Evolutionary conservation across 1,140 invertebrate species (phyloP).

Genomic region (Leptoteleia sp.): DNA sequence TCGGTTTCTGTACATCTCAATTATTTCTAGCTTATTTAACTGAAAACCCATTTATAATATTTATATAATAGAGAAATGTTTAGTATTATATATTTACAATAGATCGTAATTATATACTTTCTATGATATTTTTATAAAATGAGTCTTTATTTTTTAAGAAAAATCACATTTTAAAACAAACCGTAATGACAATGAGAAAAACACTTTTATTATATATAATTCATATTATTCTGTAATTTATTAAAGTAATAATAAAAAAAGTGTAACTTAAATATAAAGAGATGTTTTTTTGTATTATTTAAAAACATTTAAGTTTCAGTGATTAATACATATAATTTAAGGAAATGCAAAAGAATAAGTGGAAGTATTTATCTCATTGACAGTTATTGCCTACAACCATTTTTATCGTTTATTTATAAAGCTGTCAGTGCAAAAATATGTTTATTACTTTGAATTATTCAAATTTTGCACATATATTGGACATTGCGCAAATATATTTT

Average conservation of each 20-base stretch:
- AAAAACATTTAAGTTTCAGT: too few species aligned
- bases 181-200: too few species aligned
- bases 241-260: too few species aligned
- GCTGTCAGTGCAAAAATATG: constrained; percentile 46
- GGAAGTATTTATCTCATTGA: constrained; percentile 4
- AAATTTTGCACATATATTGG: constrained; percentile 28
- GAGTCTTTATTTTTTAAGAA: too few species aligned
- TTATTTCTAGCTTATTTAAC: not conserved
- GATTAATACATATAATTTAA: too few species aligned
- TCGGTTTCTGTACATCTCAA: constrained; percentile 22
- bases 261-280: too few species aligned
- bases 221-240: too few species aligned
- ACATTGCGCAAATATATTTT: constrained; percentile 19
- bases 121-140: constrained; percentile 1
- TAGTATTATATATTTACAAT: constrained; percentile 9
- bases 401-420: constrained; percentile 24
- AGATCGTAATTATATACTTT: not conserved
- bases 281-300: too few species aligned
- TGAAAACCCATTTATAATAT: not conserved
- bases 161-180: too few species aligned
- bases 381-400: constrained; percentile 19
- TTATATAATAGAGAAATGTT: not conserved
- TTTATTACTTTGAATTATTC: constrained; percentile 24
- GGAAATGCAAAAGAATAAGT: too few species aligned
- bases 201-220: too few species aligned